These are phyloP conservation scores for Leptobrachium leishanense DNA, from an alignment of 2,113 vertebrate species.

Conservation along the genomic window DNA sequence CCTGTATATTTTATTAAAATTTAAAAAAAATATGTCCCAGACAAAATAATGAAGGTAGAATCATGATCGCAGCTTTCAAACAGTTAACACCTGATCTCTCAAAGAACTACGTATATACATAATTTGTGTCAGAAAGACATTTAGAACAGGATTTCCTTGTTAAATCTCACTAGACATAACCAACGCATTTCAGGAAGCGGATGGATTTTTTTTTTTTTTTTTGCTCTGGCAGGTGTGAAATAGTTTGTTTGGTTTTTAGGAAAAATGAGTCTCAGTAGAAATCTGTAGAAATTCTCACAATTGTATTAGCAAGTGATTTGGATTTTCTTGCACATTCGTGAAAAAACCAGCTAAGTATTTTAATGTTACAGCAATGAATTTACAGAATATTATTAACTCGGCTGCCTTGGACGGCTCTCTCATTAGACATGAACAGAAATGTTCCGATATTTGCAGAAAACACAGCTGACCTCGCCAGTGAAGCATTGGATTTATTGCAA, in stretches of 20 bases:
- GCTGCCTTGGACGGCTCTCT: too few species aligned
- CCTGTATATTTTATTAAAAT: too few species aligned
- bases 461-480: too few species aligned
- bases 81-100: slow-evolving; percentile 12
- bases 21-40: too few species aligned
- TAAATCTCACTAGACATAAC: slow-evolving; percentile 36
- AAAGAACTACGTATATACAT: slow-evolving; percentile 22
- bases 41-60: too few species aligned
- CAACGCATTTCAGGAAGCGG: slow-evolving; percentile 40
- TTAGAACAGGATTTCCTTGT: slow-evolving; percentile 42
- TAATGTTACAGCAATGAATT: too few species aligned
- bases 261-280: slow-evolving; percentile 18
- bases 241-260: slow-evolving; percentile 25
- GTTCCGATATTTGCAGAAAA: too few species aligned
- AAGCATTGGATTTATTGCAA: too few species aligned
- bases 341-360: too few species aligned
- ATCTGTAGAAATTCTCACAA: background rate
- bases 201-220: slow-evolving; percentile 25
- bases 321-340: too few species aligned
- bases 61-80: background rate
- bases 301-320: background rate
- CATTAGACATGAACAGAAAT: too few species aligned
- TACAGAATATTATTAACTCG: too few species aligned
- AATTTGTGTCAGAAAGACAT: slow-evolving; percentile 39
- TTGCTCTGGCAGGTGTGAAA: slow-evolving; percentile 37